Evolutionary conservation across 2,113 vertebrate genomes (phyloP).

Genomic region (Penelope pileata): DNA sequence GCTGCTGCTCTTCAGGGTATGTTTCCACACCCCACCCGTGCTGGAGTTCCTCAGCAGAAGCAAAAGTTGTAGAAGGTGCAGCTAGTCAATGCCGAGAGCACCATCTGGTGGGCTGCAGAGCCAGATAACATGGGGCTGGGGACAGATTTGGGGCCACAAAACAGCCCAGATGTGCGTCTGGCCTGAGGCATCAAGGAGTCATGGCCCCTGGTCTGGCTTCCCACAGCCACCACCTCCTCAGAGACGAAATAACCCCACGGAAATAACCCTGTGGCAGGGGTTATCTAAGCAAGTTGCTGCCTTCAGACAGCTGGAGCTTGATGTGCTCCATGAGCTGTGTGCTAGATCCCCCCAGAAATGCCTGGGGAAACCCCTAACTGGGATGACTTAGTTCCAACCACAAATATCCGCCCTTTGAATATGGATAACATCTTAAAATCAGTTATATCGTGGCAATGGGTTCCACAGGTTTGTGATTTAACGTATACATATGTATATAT

Average conservation of each 20-base stretch:
- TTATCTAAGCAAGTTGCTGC: neutral
- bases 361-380: neutral
- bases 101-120: constrained; percentile 61
- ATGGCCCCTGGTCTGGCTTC: neutral
- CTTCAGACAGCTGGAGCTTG: neutral
- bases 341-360: neutral
- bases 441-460: neutral
- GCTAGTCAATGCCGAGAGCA: constrained; percentile 64
- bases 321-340: neutral
- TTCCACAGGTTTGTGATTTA: neutral
- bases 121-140: neutral
- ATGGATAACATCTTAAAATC: neutral
- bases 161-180: neutral
- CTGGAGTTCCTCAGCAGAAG: neutral
- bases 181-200: rapidly evolving
- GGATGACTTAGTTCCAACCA: neutral
- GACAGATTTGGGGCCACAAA: neutral
- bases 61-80: neutral
- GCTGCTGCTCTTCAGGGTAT: neutral
- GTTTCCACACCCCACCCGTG: neutral
- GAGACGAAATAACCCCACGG: neutral
- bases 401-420: neutral
- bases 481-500: neutral
- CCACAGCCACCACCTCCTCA: neutral
- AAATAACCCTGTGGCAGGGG: rapidly evolving